phyloP scores from a whole-genome alignment of 1,140 invertebrate genomes.

The Neoseiulus cucumeris region DNA sequence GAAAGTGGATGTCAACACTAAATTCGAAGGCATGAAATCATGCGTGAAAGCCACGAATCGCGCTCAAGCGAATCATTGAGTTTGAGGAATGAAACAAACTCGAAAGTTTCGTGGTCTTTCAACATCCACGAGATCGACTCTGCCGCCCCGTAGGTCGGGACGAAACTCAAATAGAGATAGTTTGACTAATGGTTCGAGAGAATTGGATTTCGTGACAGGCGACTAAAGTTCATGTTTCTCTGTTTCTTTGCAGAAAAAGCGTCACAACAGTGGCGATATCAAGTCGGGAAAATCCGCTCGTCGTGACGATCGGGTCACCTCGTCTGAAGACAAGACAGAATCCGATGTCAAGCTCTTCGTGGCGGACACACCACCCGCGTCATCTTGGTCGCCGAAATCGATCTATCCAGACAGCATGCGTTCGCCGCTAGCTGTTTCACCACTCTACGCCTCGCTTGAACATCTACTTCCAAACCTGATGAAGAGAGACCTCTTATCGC shows the following conservation, averaged over 20 bases:
- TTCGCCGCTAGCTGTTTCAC: not conserved
- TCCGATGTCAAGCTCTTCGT: not conserved
- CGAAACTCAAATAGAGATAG: too few species aligned
- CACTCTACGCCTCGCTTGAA: not conserved
- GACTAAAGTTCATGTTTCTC: too few species aligned
- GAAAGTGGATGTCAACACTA: too few species aligned
- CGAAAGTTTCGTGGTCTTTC: too few species aligned
- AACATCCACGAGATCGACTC: too few species aligned
- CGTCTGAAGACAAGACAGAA: not conserved
- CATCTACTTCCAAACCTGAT: not conserved
- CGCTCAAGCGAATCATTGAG: too few species aligned
- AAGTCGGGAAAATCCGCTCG: not conserved
- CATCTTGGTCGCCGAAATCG: slow-evolving; percentile 6
- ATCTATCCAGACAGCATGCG: not conserved
- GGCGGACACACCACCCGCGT: not conserved
- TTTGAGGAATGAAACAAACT: too few species aligned
- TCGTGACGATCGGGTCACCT: not conserved
- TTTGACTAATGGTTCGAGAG: too few species aligned
- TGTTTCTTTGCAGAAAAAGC: not conserved
- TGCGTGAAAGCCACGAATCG: too few species aligned
- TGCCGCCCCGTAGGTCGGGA: too few species aligned
- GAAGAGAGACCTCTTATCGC: not conserved
- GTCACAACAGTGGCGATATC: not conserved
- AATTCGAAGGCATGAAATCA: too few species aligned
- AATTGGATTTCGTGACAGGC: too few species aligned